Evolutionary conservation across 2,888 invertebrate genomes (phyloP).

Genomic region (Leptinotarsa haldemani): DNA sequence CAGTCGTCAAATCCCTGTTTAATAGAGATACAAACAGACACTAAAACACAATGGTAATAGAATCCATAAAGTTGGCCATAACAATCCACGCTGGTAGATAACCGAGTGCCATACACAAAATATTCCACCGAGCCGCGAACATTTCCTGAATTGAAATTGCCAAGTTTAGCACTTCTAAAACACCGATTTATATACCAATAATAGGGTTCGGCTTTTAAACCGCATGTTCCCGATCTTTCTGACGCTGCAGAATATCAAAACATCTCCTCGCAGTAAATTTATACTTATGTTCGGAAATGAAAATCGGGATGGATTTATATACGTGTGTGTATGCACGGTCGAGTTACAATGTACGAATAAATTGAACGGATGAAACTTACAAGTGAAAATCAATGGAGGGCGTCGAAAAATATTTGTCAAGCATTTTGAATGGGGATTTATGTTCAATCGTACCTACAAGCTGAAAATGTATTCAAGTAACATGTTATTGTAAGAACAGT

Average conservation of each 20-base stretch:
- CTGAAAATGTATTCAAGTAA: no score
- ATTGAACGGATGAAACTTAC: not conserved
- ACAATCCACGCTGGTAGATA: slow-evolving; percentile 38
- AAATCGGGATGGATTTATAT: not conserved
- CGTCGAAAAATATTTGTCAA: no score
- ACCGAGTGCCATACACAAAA: slow-evolving; percentile 42
- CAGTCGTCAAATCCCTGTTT: slow-evolving; percentile 43
- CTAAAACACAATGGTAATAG: slow-evolving; percentile 43
- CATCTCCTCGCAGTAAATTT: not conserved
- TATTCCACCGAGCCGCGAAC: slow-evolving; percentile 35
- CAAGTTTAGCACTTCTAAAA: slow-evolving; percentile 44
- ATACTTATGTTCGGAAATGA: not conserved
- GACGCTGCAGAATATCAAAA: slow-evolving; percentile 12
- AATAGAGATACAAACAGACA: slow-evolving; percentile 44
- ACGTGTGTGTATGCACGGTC: not conserved
- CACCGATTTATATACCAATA: slow-evolving; percentile 43
- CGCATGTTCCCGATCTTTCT: slow-evolving; percentile 35
- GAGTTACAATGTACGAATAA: not conserved
- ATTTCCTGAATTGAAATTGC: slow-evolving; percentile 45
- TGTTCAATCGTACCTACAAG: no score
- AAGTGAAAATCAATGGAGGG: no score
- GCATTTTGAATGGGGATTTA: no score
- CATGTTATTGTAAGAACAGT: no score
- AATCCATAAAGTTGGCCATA: slow-evolving; percentile 44
- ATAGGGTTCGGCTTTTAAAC: slow-evolving; percentile 34